Evolutionary conservation across 1,140 invertebrate species (phyloP).

Genomic region (Macrotrachela quadricornifera): DNA sequence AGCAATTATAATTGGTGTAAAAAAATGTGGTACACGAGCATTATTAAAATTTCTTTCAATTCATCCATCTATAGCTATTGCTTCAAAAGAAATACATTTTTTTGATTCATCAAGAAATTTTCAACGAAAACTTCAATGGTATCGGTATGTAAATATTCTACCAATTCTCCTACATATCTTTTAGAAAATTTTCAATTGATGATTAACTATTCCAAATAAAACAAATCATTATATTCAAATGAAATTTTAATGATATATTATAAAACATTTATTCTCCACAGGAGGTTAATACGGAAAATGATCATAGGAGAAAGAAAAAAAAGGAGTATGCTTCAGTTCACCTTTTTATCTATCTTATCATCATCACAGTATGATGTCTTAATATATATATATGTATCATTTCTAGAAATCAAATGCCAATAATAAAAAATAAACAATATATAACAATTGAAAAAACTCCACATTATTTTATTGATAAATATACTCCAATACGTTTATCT

Average conservation of each 20-base stretch:
- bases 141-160: slow-evolving; percentile 37
- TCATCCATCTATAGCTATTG: slow-evolving; percentile 61
- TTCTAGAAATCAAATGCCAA: slow-evolving; percentile 1
- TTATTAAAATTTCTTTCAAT: slow-evolving; percentile 66
- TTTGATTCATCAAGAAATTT: slow-evolving; percentile 47
- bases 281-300: too few relatives aligned
- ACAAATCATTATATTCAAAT: too few relatives aligned
- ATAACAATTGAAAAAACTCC: slow-evolving; percentile 35
- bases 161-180: slow-evolving; percentile 14
- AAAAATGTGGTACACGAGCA: slow-evolving; percentile 68
- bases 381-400: too few relatives aligned
- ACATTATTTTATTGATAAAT: slow-evolving; percentile 36
- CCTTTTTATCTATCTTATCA: too few relatives aligned
- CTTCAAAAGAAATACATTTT: slow-evolving; percentile 66
- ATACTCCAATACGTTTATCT: slow-evolving; percentile 56
- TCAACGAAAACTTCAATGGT: slow-evolving; percentile 62
- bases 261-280: too few relatives aligned
- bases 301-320: too few relatives aligned
- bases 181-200: too few relatives aligned
- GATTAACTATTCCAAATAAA: too few relatives aligned
- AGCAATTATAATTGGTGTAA: slow-evolving; percentile 68
- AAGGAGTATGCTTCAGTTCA: slow-evolving; percentile 5
- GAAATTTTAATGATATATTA: too few relatives aligned
- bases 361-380: too few relatives aligned
- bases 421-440: slow-evolving; percentile 12